Evolutionary conservation across 2,797 vertebrate genomes (phyloP).

Genomic region (Ataeniobius toweri): DNA sequence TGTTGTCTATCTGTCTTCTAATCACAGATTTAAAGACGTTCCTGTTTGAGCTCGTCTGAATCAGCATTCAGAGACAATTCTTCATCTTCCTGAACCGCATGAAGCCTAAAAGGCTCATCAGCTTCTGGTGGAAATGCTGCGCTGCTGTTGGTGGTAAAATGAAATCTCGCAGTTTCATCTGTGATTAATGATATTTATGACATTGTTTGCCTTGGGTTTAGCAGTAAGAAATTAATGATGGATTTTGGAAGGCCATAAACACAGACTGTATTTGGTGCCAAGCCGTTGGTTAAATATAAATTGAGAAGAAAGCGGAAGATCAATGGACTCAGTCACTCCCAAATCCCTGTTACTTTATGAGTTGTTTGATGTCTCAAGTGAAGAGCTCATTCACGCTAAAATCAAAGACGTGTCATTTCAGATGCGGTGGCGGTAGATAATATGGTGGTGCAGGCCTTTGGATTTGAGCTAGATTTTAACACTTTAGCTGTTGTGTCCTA

Average conservation of each 20-base stretch:
- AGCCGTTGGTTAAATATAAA: conserved; percentile 81
- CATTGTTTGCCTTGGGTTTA: conserved; percentile 71
- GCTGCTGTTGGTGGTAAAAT: conserved; percentile 40
- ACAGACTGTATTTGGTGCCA: conserved; percentile 72
- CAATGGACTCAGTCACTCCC: conserved; percentile 77
- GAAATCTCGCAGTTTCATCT: conserved; percentile 62
- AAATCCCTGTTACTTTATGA: conserved; percentile 79
- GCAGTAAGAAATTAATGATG: conserved; percentile 75
- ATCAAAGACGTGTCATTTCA: conserved; percentile 79
- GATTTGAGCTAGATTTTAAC: conserved; percentile 42
- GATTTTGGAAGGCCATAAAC: conserved; percentile 75
- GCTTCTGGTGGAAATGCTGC: conserved; percentile 58
- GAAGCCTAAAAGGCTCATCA: conserved; percentile 57
- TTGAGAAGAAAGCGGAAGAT: conserved; percentile 81
- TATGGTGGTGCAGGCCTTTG: conserved; percentile 65
- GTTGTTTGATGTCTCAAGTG: conserved; percentile 81
- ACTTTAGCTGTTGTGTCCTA: conserved; percentile 49
- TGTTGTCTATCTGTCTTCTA: conserved; percentile 43
- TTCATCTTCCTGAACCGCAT: conserved; percentile 23
- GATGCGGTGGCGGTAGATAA: conserved; percentile 71
- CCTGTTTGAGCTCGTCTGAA: conserved; percentile 49
- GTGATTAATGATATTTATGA: conserved; percentile 71
- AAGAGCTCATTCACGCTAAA: conserved; percentile 71
- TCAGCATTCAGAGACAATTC: conserved; percentile 51
- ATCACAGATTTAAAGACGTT: conserved; percentile 54